phyloP scores from a whole-genome alignment of 2,797 vertebrate species.

The Epinephelus coioides region DNA sequence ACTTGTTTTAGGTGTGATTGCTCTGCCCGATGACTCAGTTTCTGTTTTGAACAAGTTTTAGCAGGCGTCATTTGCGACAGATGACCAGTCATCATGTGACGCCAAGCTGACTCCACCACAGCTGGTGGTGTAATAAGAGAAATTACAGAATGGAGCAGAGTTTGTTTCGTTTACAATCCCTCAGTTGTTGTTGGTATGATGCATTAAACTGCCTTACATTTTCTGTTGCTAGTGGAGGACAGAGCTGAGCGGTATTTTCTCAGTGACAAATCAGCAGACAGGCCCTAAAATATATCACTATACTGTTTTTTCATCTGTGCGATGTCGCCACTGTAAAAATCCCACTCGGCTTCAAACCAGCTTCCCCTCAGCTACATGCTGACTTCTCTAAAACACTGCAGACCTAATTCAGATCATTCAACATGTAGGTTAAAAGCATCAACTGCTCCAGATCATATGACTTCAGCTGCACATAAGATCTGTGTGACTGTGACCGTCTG shows the following conservation, averaged over 20 bases:
- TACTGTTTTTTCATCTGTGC: neutral
- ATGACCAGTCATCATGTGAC: conserved; percentile 65
- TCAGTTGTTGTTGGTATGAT: neutral
- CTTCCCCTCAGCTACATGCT: conserved; percentile 15
- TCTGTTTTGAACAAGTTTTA: conserved; percentile 53
- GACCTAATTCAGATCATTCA: conserved; percentile 30
- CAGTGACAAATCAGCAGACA: conserved; percentile 48
- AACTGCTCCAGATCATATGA: conserved; percentile 44
- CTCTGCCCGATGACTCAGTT: conserved; percentile 50
- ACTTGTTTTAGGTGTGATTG: conserved; percentile 18
- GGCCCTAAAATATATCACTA: conserved; percentile 21
- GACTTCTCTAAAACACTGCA: conserved; percentile 22
- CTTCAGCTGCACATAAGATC: conserved; percentile 43
- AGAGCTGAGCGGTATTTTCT: conserved; percentile 34
- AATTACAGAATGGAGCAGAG: conserved; percentile 40
- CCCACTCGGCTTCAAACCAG: conserved; percentile 17
- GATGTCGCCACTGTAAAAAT: conserved; percentile 23
- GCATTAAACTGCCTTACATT: conserved; percentile 16
- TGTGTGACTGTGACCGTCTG: conserved; percentile 53
- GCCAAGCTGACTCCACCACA: conserved; percentile 32
- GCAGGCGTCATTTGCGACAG: conserved; percentile 47
- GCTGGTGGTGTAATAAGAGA: conserved; percentile 32
- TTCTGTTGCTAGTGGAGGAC: conserved; percentile 24
- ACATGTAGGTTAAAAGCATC: conserved; percentile 52
- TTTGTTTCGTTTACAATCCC: conserved; percentile 37